Evolutionary conservation across 2,113 vertebrate genomes (phyloP), one percentile per base, ranked within the genome.

Genomic region (Ailurus styani): DNA sequence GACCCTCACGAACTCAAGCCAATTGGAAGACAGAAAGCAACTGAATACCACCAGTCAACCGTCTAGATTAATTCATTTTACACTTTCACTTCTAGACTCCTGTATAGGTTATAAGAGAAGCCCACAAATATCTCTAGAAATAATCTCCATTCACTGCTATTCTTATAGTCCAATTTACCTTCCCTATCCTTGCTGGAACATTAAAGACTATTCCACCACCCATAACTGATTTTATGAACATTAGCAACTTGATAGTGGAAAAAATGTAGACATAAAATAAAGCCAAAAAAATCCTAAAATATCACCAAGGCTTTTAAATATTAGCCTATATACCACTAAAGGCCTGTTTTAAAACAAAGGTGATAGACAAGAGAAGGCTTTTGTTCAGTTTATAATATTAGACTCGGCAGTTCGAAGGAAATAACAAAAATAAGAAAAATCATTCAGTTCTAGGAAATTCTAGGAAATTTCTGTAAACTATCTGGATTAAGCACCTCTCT

Each of bases 1-100:
- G 96, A 98, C 96, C 98, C 97, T 98, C 91, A 97, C 96, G 98
- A 93, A 96, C 91, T 92, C 78, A 93, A 98, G 95, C 96, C 96
- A 97, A 97, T 93, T 95, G 96, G 68, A 42, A 96, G 40, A 47
- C 77, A 95, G 97, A 98, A 98, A 98, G 85, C 88, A 98, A 95
- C 3, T 64, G 66, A 34, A 57, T 31, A 72, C 37, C 98, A 93
- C 90, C 62, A 90, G 89, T 96, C 95, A 95, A 60, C 54, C 90
- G 91, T 84, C 70, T 90, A 82, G 84, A 93, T 21, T 29, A 96
- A 98, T 50, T 91, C 83, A 79, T 94, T 84, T 91, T 87, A 82
- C 82, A 85, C 45, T 77, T 40, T 77, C 60, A 97, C 73, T 95
- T 91, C 54, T 21, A 75, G 29, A 52, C 42, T 73, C 40, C 62